phyloP scores from a whole-genome alignment of 2,888 invertebrate genomes.

The Trissolcus brochymenae region DNA sequence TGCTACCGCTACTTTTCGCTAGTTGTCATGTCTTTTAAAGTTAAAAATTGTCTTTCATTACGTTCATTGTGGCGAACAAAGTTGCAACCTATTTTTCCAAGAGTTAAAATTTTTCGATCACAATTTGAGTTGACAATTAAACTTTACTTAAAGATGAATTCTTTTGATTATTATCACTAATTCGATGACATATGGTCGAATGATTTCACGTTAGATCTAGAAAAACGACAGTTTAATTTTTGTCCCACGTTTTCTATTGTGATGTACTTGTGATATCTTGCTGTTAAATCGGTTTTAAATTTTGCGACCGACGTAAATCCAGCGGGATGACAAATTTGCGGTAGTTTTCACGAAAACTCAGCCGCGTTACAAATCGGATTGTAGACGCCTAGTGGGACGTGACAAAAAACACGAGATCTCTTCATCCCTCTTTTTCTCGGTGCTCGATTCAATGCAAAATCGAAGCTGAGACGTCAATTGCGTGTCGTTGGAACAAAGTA shows the following conservation, averaged over 20 bases:
- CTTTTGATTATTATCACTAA: not conserved
- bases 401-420: conserved; percentile 45
- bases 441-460: conserved; percentile 49
- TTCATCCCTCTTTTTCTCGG: conserved; percentile 40
- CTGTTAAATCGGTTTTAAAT: conserved; percentile 50
- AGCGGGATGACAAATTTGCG: conserved; percentile 52
- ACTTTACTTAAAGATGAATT: not conserved
- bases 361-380: conserved; percentile 54
- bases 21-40: too few relatives aligned
- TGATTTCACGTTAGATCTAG: not conserved
- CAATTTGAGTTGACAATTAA: too few relatives aligned
- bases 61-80: too few relatives aligned
- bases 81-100: too few relatives aligned
- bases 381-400: conserved; percentile 35
- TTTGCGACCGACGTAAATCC: conserved; percentile 49
- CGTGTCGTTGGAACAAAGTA: conserved; percentile 51
- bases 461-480: conserved; percentile 50
- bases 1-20: too few relatives aligned
- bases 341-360: conserved; percentile 50
- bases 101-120: too few relatives aligned
- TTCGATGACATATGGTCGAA: not conserved
- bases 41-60: too few relatives aligned
- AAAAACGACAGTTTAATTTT: conserved; percentile 23
- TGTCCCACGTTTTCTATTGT: conserved; percentile 23
- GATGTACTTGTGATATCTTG: conserved; percentile 27